Conservation (phyloP, 2,888 invertebrate species). For the Folsomia manolachei region DNA sequence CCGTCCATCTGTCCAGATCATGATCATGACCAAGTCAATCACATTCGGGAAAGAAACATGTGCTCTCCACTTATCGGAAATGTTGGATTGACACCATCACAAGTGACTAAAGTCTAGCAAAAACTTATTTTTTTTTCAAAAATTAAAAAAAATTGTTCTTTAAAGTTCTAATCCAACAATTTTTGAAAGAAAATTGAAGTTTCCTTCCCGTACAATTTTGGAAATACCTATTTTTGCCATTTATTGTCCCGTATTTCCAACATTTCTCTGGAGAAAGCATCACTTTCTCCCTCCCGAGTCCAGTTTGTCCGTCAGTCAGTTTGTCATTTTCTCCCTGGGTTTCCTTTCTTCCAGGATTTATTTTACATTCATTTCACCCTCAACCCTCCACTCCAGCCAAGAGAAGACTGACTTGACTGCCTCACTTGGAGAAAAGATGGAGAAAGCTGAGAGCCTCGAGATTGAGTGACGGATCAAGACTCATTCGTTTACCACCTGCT, state of each 20-base stretch:
- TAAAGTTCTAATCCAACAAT: no score
- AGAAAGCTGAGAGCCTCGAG: neutral
- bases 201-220: neutral
- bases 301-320: neutral
- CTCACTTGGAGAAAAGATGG: neutral
- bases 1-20: neutral
- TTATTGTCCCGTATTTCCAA: neutral
- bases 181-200: no score
- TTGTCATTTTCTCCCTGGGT: neutral
- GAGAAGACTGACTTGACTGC: no score
- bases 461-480: neutral
- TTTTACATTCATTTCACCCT: no score
- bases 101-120: no score
- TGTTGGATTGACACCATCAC: conserved; percentile 38
- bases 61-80: conserved; percentile 31
- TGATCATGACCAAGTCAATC: conserved; percentile 38
- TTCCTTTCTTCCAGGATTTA: no score
- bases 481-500: neutral
- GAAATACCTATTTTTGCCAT: no score
- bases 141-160: no score
- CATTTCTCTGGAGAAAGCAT: neutral
- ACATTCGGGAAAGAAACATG: conserved; percentile 42
- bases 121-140: no score
- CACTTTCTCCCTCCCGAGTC: neutral
- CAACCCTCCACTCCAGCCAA: no score